Evolutionary conservation across 2,888 invertebrate genomes (phyloP), one percentile per base, ranked within the genome.

Genomic region (Aphodius sticticus): DNA sequence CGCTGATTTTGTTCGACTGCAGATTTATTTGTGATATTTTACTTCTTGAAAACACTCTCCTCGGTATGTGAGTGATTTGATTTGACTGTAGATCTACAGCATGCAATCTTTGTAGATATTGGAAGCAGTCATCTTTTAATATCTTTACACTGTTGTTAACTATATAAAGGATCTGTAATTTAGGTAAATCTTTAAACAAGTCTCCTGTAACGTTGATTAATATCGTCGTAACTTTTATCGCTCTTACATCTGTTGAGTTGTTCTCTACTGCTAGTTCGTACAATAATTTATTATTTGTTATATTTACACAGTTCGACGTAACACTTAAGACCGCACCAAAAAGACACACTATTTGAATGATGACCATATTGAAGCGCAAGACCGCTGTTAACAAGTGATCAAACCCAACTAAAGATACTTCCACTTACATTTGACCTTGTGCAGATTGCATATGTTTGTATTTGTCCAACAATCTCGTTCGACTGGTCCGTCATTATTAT

Each of bases 91-190:
- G 78, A 76, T 15, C 75, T 69, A 69, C 70, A 70, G 53, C n/a
- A 16, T 4, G 76, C 75, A 69, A 78, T 76, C 53, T 78, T 78
- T 36, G 78, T 38, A 16, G 75, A 78, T 76, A 75, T 78, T 16
- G 35, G 16, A 12, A 70, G 35, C 70, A 77, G 14, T 70, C 15
- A 53, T 12, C 53, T 12, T 53, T 53, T 53, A 53, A 53, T 1
- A 53, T 53, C 53, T 53, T 53, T 12, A 53, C 9, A 12, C 53
- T 53, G 53, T 53, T 53, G 4, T 53, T 12, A 7, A 7, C 53
- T 9, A 53, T 53, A 12, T 53, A 7, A 3, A 53, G 53, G 12
- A 2, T 0, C 53, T 5, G 53, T 12, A 53, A 53, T 9, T 53
- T 53, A 7, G 7, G 53, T 5, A 53, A 12, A 53, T 53, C 12